Evolutionary conservation across 2,888 invertebrate genomes (phyloP), one percentile per base, ranked within the genome.

Genomic region (Lasioglossum marginatum): DNA sequence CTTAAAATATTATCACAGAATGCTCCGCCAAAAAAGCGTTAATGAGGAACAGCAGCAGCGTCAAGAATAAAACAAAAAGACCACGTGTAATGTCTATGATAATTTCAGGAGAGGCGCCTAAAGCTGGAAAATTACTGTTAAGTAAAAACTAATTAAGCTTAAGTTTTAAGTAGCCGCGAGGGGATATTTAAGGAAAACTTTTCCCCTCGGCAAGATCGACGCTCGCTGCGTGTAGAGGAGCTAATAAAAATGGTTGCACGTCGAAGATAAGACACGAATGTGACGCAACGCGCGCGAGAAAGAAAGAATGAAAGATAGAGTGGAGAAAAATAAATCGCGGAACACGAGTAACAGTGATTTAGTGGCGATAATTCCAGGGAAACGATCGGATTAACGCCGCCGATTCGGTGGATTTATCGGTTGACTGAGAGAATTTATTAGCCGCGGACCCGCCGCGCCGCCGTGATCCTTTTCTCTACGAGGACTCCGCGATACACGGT

Each of bases 321-420:
- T 43, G 48, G 37, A 52, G 77, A 52, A 57, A 45, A 82, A 82
- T 77, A 82, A 85, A 82, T 78, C 74, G 79, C 68, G 52, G 40
- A 74, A 57, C 70, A 76, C 27, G 60, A 60, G 27, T 23, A 48
- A 79, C 71, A 57, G 66, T 85, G 85, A 85, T 85, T 85, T 85
- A 85, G n/a, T 68, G 43, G 72, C 72, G 79, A 85, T 83, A 83
- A 85, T 85, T 85, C 76, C 83, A 78, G 75, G 83, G 83, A 81
- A 87, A 85, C 82, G 85, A 80, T 70, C 78, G 79, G 87, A 87
- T 87, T 87, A 87, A 87, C 86, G 77, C 78, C 71, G 87, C 81
- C 87, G 87, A 86, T 83, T 85, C 76, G 77, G 52, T 73, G 86
- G 86, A 87, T 87, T 87, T 87, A 87, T 86, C 70, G 86, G 86